Conservation (phyloP, 2,113 vertebrate genomes). For the Empidonax alnorum region DNA sequence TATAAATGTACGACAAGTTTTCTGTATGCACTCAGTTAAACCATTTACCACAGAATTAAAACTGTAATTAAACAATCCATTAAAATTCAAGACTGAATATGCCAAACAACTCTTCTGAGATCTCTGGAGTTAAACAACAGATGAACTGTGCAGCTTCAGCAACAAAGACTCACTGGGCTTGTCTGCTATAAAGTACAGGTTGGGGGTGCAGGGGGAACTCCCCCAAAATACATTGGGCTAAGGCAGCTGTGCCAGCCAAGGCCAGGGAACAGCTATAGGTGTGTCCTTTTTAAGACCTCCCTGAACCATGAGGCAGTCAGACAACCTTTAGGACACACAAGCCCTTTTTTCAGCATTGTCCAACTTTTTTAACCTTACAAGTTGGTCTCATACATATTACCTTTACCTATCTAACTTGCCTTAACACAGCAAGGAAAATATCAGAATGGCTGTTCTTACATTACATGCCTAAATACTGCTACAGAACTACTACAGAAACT, state of each 20-base stretch:
- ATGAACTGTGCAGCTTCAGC: not conserved
- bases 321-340: not conserved
- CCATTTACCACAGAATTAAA: not conserved
- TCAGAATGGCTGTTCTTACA: not conserved
- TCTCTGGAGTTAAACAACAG: not conserved
- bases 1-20: not conserved
- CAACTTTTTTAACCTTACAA: not conserved
- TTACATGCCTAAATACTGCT: not conserved
- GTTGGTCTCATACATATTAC: not conserved
- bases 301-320: not conserved
- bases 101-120: not conserved
- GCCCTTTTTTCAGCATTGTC: not conserved
- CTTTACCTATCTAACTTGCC: not conserved
- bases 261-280: not conserved
- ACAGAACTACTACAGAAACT: not conserved
- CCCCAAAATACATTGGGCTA: not conserved
- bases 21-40: not conserved
- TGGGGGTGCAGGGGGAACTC: fast-evolving
- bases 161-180: not conserved
- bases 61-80: not conserved
- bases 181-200: not conserved
- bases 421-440: not conserved
- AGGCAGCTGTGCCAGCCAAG: fast-evolving
- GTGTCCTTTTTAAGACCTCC: not conserved
- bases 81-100: not conserved